Evolutionary conservation across 2,113 vertebrate genomes (phyloP), one percentile per base, ranked within the genome.

Genomic region (Paramisgurnus dabryanus): DNA sequence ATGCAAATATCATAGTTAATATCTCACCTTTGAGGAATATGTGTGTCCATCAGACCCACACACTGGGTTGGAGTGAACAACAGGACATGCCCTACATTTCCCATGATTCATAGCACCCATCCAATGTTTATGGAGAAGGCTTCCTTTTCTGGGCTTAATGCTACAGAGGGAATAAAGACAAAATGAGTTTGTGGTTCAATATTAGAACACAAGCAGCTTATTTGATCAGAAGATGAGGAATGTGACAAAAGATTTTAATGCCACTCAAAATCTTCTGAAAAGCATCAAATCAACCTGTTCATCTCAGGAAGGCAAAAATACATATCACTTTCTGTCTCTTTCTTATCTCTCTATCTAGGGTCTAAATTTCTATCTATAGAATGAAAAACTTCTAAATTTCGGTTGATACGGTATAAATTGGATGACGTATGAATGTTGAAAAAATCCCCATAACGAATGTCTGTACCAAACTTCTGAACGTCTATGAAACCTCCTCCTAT

Each of bases 21-120:
- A 83, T 27, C 66, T 79, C 41, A 98, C 97, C 94, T 94, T 93
- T 70, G 91, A 91, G 0, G 87, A 90, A 3, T 96, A 96, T 0
- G 92, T 95, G 85, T 98, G 97, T 22, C 96, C 97, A 4, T 99
- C 96, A 0, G 95, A 95, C 1, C 92, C 95, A 0, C 95, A 96
- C 71, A 95, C 89, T 0, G 92, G 66, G 49, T 17, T 83, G 22
- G 88, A 5, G 6, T 89, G 94, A 0, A 83, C 55, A 18, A 66
- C 0, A 0, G 95, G 92, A 67, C 97, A 99, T 0, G 92, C 89
- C 78, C 89, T 95, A 91, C 97, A 99, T 85, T 95, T 98, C 0
- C 86, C 93, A 61, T 93, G 55, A 88, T 85, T 92, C 0, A 89
- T 88, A 22, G 93, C 81, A 84, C 92, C 95, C 13, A 86, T 75